Percentiles rank a stretch among this genome's conserved stretches.
Evolutionary conservation across 2,888 invertebrate species (phyloP).

Genomic region (Catocala fraxini): DNA sequence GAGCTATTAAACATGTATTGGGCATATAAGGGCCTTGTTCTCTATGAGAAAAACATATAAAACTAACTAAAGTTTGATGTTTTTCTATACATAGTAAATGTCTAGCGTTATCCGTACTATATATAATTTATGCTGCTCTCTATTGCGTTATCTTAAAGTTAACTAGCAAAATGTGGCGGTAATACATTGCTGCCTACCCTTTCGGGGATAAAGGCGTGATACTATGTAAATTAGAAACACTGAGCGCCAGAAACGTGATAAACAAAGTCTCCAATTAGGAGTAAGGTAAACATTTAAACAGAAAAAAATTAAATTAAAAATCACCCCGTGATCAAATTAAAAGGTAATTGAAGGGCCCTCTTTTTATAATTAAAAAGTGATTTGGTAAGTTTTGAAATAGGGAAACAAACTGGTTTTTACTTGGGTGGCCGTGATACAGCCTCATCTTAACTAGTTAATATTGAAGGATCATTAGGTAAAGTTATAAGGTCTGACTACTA

Average conservation of each 20-base stretch:
- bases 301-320: conserved; percentile 25
- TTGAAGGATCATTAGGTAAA: neutral
- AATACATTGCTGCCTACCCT: no score
- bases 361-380: conserved; percentile 38
- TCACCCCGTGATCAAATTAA: conserved; percentile 36
- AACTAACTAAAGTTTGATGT: no score
- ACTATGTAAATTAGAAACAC: neutral
- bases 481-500: neutral
- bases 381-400: conserved; percentile 10
- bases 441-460: neutral
- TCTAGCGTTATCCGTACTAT: no score
- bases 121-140: no score
- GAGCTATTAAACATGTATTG: no score
- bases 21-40: no score
- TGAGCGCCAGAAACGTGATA: neutral
- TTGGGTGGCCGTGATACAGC: neutral
- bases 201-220: no score
- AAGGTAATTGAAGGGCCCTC: conserved; percentile 8
- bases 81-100: no score
- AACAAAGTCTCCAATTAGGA: neutral
- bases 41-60: no score
- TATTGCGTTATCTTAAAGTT: neutral
- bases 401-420: neutral
- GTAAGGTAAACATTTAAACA: neutral
- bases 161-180: neutral